Evolutionary conservation across 2,797 vertebrate species (phyloP).

Genomic region (Ptychadena robeensis): DNA sequence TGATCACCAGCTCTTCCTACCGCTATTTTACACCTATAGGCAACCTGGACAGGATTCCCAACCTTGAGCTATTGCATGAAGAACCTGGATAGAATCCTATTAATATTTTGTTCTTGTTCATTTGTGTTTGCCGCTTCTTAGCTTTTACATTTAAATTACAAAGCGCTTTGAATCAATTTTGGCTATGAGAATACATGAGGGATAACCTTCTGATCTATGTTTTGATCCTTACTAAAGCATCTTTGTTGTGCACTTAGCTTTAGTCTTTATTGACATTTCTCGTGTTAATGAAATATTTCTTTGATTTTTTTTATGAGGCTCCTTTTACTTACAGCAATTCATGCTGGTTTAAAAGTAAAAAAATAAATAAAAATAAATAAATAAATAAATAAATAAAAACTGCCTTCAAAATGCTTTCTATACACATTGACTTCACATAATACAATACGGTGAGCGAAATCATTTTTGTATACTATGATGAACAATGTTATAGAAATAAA

Average conservation of each 20-base stretch:
- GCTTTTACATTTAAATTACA: constrained; percentile 55
- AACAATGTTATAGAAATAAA: no score
- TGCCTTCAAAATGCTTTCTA: background rate
- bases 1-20: background rate
- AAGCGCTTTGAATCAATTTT: constrained; percentile 53
- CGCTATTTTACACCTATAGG: background rate
- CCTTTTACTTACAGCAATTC: constrained; percentile 33
- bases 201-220: constrained; percentile 43
- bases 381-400: background rate
- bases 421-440: no score
- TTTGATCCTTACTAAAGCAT: constrained; percentile 37
- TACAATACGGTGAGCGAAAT: no score
- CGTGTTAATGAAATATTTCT: constrained; percentile 55
- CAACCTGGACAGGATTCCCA: background rate
- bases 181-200: constrained; percentile 51
- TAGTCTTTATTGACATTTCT: constrained; percentile 55
- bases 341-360: constrained; percentile 22
- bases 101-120: constrained; percentile 38
- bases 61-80: constrained; percentile 8
- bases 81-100: constrained; percentile 10
- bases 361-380: constrained; percentile 1
- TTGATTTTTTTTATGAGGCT: constrained; percentile 48
- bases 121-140: constrained; percentile 19
- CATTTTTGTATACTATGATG: no score
- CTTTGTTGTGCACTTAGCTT: constrained; percentile 53